Conservation (phyloP, 2,113 vertebrate species). For the Trinectes maculatus region DNA sequence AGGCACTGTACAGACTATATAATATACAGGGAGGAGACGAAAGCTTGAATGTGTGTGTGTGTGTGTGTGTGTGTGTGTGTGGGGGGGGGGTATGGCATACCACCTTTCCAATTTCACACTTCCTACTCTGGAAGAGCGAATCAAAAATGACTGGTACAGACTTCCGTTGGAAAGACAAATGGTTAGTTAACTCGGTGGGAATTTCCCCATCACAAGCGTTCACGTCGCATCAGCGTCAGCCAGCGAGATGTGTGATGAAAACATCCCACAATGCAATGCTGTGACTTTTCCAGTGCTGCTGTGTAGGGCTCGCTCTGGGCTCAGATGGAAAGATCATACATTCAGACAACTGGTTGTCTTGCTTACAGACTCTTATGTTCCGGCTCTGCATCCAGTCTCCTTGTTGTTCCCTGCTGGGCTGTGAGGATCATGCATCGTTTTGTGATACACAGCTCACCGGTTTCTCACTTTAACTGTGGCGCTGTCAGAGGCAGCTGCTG, state of each 20-base stretch:
- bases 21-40: neutral
- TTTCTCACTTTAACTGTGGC: neutral
- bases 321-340: slow-evolving; percentile 26
- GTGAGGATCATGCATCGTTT: slow-evolving; percentile 43
- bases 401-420: slow-evolving; percentile 20
- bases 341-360: slow-evolving; percentile 20
- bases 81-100: too few relatives aligned
- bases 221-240: slow-evolving; percentile 27
- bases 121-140: slow-evolving; percentile 34
- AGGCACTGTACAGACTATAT: slow-evolving; percentile 19
- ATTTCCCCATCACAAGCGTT: slow-evolving; percentile 66
- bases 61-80: too few relatives aligned
- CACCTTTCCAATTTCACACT: slow-evolving; percentile 39
- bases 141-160: slow-evolving; percentile 59
- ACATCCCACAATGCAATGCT: slow-evolving; percentile 60
- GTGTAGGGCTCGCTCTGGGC: slow-evolving; percentile 18
- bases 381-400: slow-evolving; percentile 9
- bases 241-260: slow-evolving; percentile 33
- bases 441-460: neutral
- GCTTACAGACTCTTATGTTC: slow-evolving; percentile 23
- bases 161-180: slow-evolving; percentile 51
- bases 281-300: slow-evolving; percentile 24
- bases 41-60: too few relatives aligned
- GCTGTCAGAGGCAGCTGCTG: slow-evolving; percentile 8
- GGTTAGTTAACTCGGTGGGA: slow-evolving; percentile 66